Evolutionary conservation across 2,888 invertebrate genomes (phyloP).

Genomic region (Drosophila falleni): DNA sequence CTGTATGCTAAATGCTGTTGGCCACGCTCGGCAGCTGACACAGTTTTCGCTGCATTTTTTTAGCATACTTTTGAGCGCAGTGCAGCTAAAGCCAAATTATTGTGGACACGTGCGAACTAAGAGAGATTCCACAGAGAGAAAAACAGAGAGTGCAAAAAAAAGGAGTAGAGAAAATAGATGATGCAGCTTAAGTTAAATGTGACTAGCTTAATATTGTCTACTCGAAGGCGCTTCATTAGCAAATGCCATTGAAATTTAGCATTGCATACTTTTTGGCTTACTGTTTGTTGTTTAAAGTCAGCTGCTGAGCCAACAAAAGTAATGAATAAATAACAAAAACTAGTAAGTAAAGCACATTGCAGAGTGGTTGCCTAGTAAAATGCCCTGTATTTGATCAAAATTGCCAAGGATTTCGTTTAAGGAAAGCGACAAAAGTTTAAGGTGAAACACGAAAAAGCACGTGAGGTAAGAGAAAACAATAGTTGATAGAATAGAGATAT

Average conservation of each 20-base stretch:
- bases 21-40: constrained; percentile 57
- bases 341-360: not conserved
- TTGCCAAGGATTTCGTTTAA: not conserved
- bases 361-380: not conserved
- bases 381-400: not conserved
- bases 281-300: constrained; percentile 25
- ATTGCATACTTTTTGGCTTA: constrained; percentile 26
- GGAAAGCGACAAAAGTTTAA: not conserved
- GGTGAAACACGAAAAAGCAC: too few species aligned
- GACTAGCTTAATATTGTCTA: constrained; percentile 23
- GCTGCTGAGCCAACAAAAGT: constrained; percentile 26
- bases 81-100: constrained; percentile 72
- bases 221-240: constrained; percentile 45
- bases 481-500: too few species aligned
- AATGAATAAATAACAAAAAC: constrained; percentile 11
- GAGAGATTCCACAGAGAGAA: not conserved
- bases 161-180: constrained; percentile 3
- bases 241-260: constrained; percentile 36
- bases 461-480: too few species aligned
- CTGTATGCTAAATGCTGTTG: constrained; percentile 51
- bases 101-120: constrained; percentile 67
- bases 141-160: not conserved
- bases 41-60: constrained; percentile 49
- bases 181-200: constrained; percentile 27
- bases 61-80: constrained; percentile 51